phyloP scores from a whole-genome alignment of 2,888 invertebrate species.

The Andrena fulva region DNA sequence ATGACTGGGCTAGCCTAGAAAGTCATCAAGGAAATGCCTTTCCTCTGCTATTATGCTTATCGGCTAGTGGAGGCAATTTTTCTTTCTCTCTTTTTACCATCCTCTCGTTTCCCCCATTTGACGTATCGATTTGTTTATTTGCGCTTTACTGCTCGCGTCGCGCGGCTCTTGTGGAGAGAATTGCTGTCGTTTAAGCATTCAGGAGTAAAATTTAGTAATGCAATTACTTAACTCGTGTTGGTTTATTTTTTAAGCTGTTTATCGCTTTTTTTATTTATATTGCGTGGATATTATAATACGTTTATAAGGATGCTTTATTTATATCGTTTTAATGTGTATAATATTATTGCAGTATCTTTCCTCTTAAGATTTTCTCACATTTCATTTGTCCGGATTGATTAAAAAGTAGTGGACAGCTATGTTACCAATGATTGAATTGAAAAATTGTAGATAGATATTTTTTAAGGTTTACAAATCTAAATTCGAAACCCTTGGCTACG shows the following conservation, averaged over 20 bases:
- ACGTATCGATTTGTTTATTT: slow-evolving; percentile 17
- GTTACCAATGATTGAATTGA: too few relatives aligned
- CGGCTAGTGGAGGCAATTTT: slow-evolving; percentile 19
- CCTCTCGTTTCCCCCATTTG: slow-evolving; percentile 2
- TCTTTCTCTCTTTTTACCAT: neutral
- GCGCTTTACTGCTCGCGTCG: neutral
- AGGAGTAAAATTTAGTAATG: neutral
- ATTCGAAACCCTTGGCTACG: too few relatives aligned
- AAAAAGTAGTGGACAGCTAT: neutral
- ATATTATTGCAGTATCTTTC: too few relatives aligned
- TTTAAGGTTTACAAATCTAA: too few relatives aligned
- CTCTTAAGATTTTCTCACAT: too few relatives aligned
- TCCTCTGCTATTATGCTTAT: slow-evolving; percentile 41
- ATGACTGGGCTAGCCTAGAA: slow-evolving; percentile 41
- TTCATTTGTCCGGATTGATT: too few relatives aligned
- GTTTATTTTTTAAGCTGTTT: too few relatives aligned
- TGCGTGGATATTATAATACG: too few relatives aligned
- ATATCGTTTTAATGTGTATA: neutral
- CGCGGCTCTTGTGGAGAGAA: neutral
- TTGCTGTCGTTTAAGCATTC: neutral
- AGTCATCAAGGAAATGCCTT: slow-evolving; percentile 42
- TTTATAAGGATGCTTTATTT: too few relatives aligned
- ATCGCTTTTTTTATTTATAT: too few relatives aligned
- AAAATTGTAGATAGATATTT: too few relatives aligned
- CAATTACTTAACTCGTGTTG: too few relatives aligned